Evolutionary conservation across 1,140 invertebrate species (phyloP).

Genomic region (Tribolium madens): DNA sequence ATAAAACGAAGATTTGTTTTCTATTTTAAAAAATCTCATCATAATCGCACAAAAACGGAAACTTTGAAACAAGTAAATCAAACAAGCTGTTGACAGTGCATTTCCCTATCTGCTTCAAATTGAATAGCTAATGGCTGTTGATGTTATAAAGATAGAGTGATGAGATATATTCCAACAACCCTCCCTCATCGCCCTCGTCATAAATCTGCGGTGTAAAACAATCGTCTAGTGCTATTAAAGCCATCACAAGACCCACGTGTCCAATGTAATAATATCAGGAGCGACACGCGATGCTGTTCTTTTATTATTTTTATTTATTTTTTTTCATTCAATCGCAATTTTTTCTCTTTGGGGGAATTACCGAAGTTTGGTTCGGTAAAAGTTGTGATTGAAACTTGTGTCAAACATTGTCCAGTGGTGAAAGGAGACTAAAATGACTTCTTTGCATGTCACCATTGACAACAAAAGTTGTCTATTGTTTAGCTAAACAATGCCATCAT

Average conservation of each 20-base stretch:
- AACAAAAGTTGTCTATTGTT: constrained; percentile 63
- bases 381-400: constrained; percentile 57
- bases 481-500: constrained; percentile 63
- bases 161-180: background rate
- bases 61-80: too few species aligned
- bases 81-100: background rate
- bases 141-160: background rate
- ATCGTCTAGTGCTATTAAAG: background rate
- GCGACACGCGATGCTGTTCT: background rate
- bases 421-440: constrained; percentile 61
- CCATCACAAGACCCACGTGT: background rate
- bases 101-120: background rate
- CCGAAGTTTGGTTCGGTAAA: constrained; percentile 38
- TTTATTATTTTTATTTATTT: background rate
- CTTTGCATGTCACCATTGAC: constrained; percentile 64
- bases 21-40: too few species aligned
- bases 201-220: constrained; percentile 9
- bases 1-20: too few species aligned
- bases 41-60: too few species aligned
- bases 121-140: constrained; percentile 3
- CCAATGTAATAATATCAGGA: background rate
- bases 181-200: background rate
- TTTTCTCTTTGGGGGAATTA: constrained; percentile 7
- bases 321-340: background rate
- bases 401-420: constrained; percentile 56